These are phyloP conservation scores for Trichoplusia ni DNA, from an alignment of 1,140 invertebrate species.

Conservation along the genomic window DNA sequence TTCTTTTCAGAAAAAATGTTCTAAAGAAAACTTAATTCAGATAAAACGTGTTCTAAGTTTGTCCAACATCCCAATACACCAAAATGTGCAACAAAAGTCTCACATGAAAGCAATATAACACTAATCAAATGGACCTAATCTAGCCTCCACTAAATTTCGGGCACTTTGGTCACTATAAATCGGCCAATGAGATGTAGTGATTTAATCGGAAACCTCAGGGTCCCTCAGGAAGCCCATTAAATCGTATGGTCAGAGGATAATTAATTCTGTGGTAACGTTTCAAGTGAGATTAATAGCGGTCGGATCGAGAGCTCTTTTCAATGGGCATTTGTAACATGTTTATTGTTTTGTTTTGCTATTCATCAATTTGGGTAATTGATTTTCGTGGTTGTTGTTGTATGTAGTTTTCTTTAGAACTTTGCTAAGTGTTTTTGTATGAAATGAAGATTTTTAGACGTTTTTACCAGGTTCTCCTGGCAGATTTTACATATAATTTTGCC, in stretches of 20 bases:
- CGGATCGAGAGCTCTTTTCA: constrained; percentile 66
- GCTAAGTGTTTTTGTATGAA: background rate
- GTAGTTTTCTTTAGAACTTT: background rate
- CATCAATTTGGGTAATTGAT: constrained; percentile 30
- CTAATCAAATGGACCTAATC: background rate
- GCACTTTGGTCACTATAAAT: constrained; percentile 72
- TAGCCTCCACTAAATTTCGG: constrained; percentile 32
- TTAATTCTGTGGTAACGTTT: constrained; percentile 76
- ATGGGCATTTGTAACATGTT: constrained; percentile 55
- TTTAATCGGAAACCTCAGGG: constrained; percentile 79
- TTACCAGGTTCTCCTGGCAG: too few relatives aligned
- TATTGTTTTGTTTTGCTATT: constrained; percentile 52
- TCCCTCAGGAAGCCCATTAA: constrained; percentile 79
- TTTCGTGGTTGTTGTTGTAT: background rate
- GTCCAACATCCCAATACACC: too few relatives aligned
- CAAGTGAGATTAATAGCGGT: constrained; percentile 78
- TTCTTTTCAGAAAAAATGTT: too few relatives aligned
- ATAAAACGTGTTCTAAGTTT: too few relatives aligned
- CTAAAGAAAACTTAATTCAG: background rate
- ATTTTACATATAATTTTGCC: too few relatives aligned
- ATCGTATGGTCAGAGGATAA: constrained; percentile 81
- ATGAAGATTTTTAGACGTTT: too few relatives aligned
- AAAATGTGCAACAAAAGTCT: too few relatives aligned
- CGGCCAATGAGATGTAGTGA: constrained; percentile 79
- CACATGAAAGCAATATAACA: background rate